phyloP scores from a whole-genome alignment of 2,797 vertebrate species.

The Xenops minutus region DNA sequence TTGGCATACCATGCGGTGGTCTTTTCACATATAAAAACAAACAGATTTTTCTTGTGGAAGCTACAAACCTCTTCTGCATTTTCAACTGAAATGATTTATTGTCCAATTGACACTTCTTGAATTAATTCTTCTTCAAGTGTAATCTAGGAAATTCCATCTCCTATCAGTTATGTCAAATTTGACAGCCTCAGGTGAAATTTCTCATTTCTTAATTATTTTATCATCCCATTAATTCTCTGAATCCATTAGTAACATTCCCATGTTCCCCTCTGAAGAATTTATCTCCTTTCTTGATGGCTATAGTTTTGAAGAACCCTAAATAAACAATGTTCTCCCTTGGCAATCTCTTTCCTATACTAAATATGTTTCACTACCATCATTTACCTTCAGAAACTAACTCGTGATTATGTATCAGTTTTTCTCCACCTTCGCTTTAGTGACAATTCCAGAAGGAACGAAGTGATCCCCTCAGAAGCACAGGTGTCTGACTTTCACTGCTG shows the following conservation, averaged over 20 bases:
- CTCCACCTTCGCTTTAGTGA: background rate
- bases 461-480: background rate
- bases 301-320: slow-evolving; percentile 17
- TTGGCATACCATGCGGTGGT: background rate
- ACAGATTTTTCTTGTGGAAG: slow-evolving; percentile 33
- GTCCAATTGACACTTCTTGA: slow-evolving; percentile 37
- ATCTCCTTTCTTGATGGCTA: background rate
- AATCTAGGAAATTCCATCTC: slow-evolving; percentile 52
- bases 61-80: slow-evolving; percentile 5
- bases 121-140: slow-evolving; percentile 49
- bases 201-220: slow-evolving; percentile 58
- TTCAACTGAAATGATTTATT: slow-evolving; percentile 39
- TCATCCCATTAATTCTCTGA: slow-evolving; percentile 48
- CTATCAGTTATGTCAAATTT: slow-evolving; percentile 30
- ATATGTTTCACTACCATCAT: background rate
- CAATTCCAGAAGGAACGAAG: background rate
- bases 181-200: slow-evolving; percentile 52
- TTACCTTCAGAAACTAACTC: background rate
- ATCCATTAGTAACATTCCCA: slow-evolving; percentile 8
- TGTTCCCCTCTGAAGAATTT: background rate
- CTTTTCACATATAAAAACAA: slow-evolving; percentile 19
- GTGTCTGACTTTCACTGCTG: background rate
- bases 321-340: slow-evolving; percentile 1
- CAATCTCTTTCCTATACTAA: background rate
- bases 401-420: background rate